Evolutionary conservation across 2,888 invertebrate genomes (phyloP), one percentile per base, ranked within the genome.

Genomic region (Ochropleura plecta): DNA sequence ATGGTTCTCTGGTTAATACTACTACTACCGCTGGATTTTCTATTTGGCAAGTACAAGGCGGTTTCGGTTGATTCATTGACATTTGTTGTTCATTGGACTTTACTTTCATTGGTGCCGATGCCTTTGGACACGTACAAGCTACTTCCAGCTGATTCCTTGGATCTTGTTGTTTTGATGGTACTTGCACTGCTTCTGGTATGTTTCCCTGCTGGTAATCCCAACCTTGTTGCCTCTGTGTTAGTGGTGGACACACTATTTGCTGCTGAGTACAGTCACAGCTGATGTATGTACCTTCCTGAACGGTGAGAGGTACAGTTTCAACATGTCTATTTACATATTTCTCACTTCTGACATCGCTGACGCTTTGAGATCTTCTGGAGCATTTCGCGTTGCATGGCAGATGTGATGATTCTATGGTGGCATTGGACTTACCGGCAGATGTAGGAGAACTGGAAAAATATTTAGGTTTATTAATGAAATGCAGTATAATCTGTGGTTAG

Each of bases 281-380:
- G 40, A 40, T 2, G 68, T 9, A 55, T 60, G 14, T 63, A 46
- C 62, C 70, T 53, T 65, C 70, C 53, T 70, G 76, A n/a, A 59
- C 60, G 4, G 55, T 76, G 7, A 59, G 46, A 42, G 80, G 66
- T 59, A 70, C 67, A 7, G 79, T 67, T 59, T 86, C 84, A 16
- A 84, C 65, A 73, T 82, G 49, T 76, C 77, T 71, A 48, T 59
- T 55, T 20, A 53, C 48, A 69, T 67, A 66, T 20, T 77, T 87
- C 51, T 88, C 88, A 42, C 72, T 67, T 18, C 83, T 64, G 49
- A 88, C 62, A 69, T 85, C 89, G 5, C 85, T 83, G 30, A 88
- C 84, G 78, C 90, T 92, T 64, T 78, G 85, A 16, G 92, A 90
- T 84, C 88, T 89, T 0, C 68, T 70, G 46, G 85, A 81, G 3